Evolutionary conservation across 2,113 vertebrate species (phyloP), one percentile per base, ranked within the genome.

Genomic region (Anas platyrhynchos): DNA sequence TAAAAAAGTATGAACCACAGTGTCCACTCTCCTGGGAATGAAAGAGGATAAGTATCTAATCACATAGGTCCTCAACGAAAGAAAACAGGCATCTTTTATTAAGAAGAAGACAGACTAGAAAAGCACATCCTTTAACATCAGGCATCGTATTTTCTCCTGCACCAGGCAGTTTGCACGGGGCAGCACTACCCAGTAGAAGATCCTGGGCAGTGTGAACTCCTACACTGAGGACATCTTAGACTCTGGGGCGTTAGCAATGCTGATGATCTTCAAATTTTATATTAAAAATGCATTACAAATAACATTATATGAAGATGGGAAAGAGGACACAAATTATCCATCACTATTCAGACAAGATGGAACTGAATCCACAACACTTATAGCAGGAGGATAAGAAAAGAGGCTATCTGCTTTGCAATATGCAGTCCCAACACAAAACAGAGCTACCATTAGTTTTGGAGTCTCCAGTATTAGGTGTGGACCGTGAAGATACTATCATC

Each of bases 161-260:
- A 50, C 48, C 22, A 80, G 38, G 9, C 59, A 22, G 25, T 13
- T 6, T 48, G 54, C 55, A 76, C 26, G 1, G 23, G 46, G 34
- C 62, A 82, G 38, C 58, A 44, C 62, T 27, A 52, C 9, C 13
- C 82, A 61, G 32, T 11, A 50, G 46, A 73, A 82, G 56, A 36
- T 26, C 32, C 0, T 0, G 29, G 13, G 17, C 48, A 61, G 43
- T 1, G 22, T 4, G 32, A 90, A 36, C 48, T 55, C 31, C 32
- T 29, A 8, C 32, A n/a, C 15, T 2, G 38, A 31, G 66, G 52
- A 43, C n/a, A 43, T 11, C 52, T 48, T 71, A 65, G 36, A 52
- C 31, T 23, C n/a, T 11, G 6, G 3, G 16, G 25, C 43, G 79
- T 1, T 3, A 3, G 36, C 9, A 59, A 83, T 8, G 59, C 2